Base-by-base conservation (phyloP, 2,113 vertebrate species). In the Archocentrus centrarchus region DNA sequence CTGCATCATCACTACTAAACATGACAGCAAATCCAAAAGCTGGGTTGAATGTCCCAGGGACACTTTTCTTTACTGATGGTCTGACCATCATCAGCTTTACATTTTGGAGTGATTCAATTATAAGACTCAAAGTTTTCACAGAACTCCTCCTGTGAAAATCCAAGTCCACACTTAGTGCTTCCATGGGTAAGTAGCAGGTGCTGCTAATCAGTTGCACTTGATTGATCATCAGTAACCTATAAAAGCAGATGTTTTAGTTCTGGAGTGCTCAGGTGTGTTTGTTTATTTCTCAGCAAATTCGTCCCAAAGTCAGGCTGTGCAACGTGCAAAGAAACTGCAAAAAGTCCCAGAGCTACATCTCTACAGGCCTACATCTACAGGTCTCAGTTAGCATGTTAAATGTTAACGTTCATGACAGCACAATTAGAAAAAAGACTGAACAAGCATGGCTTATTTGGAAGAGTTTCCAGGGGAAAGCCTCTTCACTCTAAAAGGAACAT, bases 321-420 rank as follows among this genome's bases (percentile, higher is more conserved):
- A 27, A 0, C 9, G 41, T 22, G 27, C 0, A 47, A 39, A 27
- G 64, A 44, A 37, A 37, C 8, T 2, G 27, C 27, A 14, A 68
- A 47, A 64, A 66, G 0, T 0, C 0, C 7, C 3, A 13, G 3
- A 35, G 60, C 27, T 27, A 27, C 27, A 27, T 27, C 27, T 27
- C 32, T 37, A 62, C 64, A 68, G 44, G 22, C 44, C 39, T 6
- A 22, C 44, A 3, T 47, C 44, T 47, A 68, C 39, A 66, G 8
- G 39, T 39, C 63, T 66, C 64, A 7, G 22, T 7, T 68, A 47
- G 22, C 64, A 68, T 68, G 44, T 47, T 47, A 47, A 11, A 6
- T 32, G 32, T 32, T 32, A 32, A 32, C 32, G 2, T 68, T 27
- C 22, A 18, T 68, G 0, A 47, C 41, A 68, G 64, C 9, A 39